These are phyloP conservation scores for Catharus fuscescens DNA, from an alignment of 2,113 vertebrate genomes.

Conservation along the genomic window DNA sequence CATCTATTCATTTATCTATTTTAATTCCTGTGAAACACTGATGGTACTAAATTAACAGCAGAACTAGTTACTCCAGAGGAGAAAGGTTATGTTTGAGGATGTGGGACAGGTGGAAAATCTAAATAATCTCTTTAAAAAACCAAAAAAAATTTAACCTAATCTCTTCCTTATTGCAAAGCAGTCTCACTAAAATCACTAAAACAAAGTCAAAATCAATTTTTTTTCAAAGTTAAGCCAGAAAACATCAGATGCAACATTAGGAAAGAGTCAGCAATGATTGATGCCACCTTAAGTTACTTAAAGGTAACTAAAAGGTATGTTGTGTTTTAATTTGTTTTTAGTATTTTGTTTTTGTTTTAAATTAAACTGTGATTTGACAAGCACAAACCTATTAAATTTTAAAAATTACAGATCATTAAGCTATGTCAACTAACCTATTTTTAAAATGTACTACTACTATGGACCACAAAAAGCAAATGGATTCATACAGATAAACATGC, in stretches of 20 bases:
- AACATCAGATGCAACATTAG: not conserved
- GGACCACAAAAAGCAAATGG: not conserved
- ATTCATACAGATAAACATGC: not conserved
- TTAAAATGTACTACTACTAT: not conserved
- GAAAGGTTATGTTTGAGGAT: not conserved
- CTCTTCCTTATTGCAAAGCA: not conserved
- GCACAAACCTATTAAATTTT: not conserved
- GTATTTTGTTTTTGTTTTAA: fast-evolving
- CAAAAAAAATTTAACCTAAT: not conserved
- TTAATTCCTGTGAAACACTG: not conserved
- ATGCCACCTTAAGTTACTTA: not conserved
- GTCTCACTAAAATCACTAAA: not conserved
- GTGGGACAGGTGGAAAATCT: not conserved
- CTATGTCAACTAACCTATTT: not conserved
- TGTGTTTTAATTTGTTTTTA: not conserved
- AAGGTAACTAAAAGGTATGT: not conserved
- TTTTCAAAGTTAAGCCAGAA: not conserved
- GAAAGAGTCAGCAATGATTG: not conserved
- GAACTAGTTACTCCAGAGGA: not conserved
- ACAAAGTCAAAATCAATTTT: not conserved
- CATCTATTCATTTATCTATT: not conserved
- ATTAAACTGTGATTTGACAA: not conserved
- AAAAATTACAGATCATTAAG: not conserved
- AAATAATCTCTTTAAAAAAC: not conserved
- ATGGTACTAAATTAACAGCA: not conserved